A percentile compares a stretch with the other conserved stretches of the same genome.
Evolutionary conservation across 2,888 invertebrate genomes (phyloP).

Genomic region (Pollenia labialis): DNA sequence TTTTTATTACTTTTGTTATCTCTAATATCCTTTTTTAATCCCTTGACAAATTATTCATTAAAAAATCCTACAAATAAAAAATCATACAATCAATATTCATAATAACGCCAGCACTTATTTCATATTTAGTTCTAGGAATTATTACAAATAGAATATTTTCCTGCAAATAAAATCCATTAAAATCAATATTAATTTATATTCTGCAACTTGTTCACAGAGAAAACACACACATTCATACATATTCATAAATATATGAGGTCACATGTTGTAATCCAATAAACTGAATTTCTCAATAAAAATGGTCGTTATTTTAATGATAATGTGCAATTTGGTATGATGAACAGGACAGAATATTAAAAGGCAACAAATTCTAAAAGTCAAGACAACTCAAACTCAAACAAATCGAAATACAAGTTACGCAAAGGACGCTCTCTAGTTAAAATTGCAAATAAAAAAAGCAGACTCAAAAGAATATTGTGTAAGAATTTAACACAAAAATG

Average conservation of each 20-base stretch:
- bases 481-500: background rate
- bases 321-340: constrained; percentile 48
- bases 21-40: too few relatives aligned
- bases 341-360: constrained; percentile 25
- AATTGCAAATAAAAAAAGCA: background rate
- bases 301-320: constrained; percentile 62
- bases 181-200: constrained; percentile 53
- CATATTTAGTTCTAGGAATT: background rate
- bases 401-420: background rate
- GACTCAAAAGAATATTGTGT: background rate
- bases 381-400: constrained; percentile 4
- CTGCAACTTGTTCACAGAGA: background rate
- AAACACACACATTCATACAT: background rate
- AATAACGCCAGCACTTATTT: background rate
- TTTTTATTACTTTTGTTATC: too few relatives aligned
- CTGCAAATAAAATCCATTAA: constrained; percentile 25
- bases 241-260: constrained; percentile 61
- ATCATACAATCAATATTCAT: constrained; percentile 10
- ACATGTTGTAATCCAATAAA: constrained; percentile 71
- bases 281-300: constrained; percentile 69
- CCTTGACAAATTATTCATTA: background rate
- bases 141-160: constrained; percentile 3
- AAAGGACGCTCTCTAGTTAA: background rate
- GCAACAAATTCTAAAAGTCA: constrained; percentile 36
- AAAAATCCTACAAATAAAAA: background rate